Evolutionary conservation across 2,113 vertebrate genomes (phyloP), one percentile per base, ranked within the genome.

Genomic region (Pelvicachromis taeniatus): DNA sequence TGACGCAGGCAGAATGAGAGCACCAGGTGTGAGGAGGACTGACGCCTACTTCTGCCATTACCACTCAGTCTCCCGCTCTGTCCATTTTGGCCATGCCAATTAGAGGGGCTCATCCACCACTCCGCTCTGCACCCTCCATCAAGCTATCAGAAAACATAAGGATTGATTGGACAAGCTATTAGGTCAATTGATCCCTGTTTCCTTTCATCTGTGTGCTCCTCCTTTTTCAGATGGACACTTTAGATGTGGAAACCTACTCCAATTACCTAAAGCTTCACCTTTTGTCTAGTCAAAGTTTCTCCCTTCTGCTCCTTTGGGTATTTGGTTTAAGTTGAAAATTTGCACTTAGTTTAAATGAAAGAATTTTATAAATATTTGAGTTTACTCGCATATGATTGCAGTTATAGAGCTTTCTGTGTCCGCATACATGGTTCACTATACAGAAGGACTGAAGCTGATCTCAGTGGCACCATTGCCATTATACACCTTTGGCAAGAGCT

Each of bases 151-250:
- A 90, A 92, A 91, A 91, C 89, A 93, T 91, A 93, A 84, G 87
- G 91, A 93, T 90, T 94, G 94, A 93, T 91, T 86, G 88, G 89
- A 87, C 85, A 77, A 92, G 92, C 94, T 91, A 93, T 93, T 93
- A 93, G 92, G 90, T 91, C 88, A 93, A 94, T 93, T 92, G 92
- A 95, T 94, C 86, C 83, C 56, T 80, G 87, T 75, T 94, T 89
- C 85, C 85, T 94, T 93, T 92, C 91, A 92, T 94, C 89, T 89
- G 59, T 35, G 68, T 77, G 87, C 81, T 58, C 55, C 85, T 80
- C 73, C 70, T 85, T 90, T 93, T 85, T 90, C 88, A 90, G 87
- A 91, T 48, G 48, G 86, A 93, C 89, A 86, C 83, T 81, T 87
- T 87, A 85, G 89, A 91, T 35, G 58, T 83, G 83, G 54, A 84